Base-by-base conservation (phyloP, 2,888 invertebrate genomes). In the Caradrina clavipalpis region DNA sequence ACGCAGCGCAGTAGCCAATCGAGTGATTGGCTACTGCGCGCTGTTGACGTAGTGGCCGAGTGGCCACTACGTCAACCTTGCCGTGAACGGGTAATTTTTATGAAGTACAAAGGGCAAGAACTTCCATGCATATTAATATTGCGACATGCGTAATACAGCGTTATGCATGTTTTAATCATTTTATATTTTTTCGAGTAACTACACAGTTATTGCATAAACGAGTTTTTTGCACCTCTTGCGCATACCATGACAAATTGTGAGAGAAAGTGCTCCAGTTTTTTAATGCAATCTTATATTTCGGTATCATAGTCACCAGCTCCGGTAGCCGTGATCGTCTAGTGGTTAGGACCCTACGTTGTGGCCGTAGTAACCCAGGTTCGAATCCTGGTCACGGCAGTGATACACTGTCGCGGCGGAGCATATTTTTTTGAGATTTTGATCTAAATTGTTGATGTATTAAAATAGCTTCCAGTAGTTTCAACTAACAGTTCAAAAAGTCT, bases 271-370 rank as follows among this genome's bases (percentile, higher is more conserved):
- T 82, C 75, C 70, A 78, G 71, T 81, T 83, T 72, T 7, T 31
- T 1, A 73, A 60, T 0, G 22, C 55, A 55, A 51, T 35, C 6
- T 31, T 51, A 0, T 15, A 73, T 72, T 84, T 79, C 4, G 56
- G 2, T 1, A 0, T 0, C 0, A 45, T 11, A 21, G 15, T 49
- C 81, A 89, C 71, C 81, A 87, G 88, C 90, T 89, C 87, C 87
- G 85, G 51, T 76, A 90, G 91, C 75, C 81, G 81, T 81, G 81
- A 81, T 81, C 79, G 81, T 80, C 83, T 83, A 80, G 83, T 97
- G 97, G 97, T 97, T 97, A 97, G 97, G 97, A 97, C 97, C 96
- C 97, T 97, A 97, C 97, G 97, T 97, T 97, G 97, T 97, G 97
- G 97, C 97, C 97, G 97, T 97, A 96, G 97, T 97, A 97, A 97